phyloP scores from a whole-genome alignment of 2,113 vertebrate species.

The Triplophysa rosa region DNA sequence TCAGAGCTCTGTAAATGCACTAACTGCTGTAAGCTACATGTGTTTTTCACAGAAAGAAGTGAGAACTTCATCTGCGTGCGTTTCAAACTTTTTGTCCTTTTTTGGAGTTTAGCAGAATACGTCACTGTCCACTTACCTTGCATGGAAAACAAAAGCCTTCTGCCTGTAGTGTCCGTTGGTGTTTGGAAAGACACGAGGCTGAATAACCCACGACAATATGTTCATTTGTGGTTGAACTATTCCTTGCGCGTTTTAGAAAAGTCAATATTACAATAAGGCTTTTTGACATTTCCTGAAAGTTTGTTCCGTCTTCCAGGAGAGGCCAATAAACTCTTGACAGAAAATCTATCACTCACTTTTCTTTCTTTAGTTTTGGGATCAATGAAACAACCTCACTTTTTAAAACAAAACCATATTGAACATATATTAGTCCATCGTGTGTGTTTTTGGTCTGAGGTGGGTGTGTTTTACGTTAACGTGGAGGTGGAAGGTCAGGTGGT shows the following conservation, averaged over 20 bases:
- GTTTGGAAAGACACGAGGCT: too few relatives aligned
- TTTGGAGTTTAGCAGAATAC: too few relatives aligned
- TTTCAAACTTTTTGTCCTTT: too few relatives aligned
- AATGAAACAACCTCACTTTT: background rate
- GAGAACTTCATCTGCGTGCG: too few relatives aligned
- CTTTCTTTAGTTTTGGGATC: background rate
- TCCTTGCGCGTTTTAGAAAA: background rate
- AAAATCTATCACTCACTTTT: background rate
- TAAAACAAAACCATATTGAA: background rate
- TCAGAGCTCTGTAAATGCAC: too few relatives aligned
- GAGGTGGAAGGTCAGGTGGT: slow-evolving; percentile 13
- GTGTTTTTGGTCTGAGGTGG: slow-evolving; percentile 12
- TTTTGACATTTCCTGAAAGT: background rate
- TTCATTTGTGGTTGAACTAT: background rate
- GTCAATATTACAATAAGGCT: background rate
- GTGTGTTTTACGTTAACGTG: slow-evolving; percentile 12
- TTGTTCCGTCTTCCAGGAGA: background rate
- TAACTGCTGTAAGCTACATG: too few relatives aligned
- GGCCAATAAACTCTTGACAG: background rate
- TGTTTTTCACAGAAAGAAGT: too few relatives aligned
- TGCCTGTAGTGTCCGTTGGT: too few relatives aligned
- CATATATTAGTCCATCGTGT: background rate
- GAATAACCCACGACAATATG: too few relatives aligned
- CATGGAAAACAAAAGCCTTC: too few relatives aligned
- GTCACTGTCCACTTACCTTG: too few relatives aligned